Evolutionary conservation across 2,888 invertebrate species (phyloP).

Genomic region (Caenorhabditis sp.): DNA sequence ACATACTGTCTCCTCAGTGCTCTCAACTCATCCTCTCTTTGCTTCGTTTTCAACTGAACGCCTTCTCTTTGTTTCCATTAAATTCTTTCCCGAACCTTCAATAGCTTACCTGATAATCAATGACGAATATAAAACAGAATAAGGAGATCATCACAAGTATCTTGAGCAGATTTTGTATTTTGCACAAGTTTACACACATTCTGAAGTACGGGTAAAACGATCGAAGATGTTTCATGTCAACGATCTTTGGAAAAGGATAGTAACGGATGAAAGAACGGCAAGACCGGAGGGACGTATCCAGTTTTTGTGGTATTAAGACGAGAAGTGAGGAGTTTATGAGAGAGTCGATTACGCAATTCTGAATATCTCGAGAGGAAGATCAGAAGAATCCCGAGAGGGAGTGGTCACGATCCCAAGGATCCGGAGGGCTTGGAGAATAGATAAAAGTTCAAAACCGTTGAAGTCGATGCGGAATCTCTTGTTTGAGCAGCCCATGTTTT

Average conservation of each 20-base stretch:
- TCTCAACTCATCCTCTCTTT: conserved; percentile 24
- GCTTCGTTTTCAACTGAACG: conserved; percentile 23
- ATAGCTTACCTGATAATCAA: conserved; percentile 44
- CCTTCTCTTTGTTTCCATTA: not conserved
- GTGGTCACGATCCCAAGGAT: too few species aligned
- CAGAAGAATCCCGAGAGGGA: too few species aligned
- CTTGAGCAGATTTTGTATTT: conserved; percentile 35
- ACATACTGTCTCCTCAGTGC: conserved; percentile 24
- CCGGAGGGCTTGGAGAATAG: not conserved
- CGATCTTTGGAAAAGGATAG: too few species aligned
- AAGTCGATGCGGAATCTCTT: not conserved
- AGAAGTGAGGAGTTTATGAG: conserved; percentile 3
- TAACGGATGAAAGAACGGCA: not conserved
- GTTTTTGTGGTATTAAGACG: too few species aligned
- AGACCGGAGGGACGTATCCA: conserved; percentile 15
- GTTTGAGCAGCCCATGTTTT: not conserved
- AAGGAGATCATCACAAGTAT: conserved; percentile 20
- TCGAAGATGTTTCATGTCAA: conserved; percentile 13
- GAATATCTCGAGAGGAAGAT: not conserved
- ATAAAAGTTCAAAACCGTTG: too few species aligned
- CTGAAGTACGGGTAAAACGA: conserved; percentile 13
- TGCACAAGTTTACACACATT: conserved; percentile 21
- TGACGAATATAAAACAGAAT: conserved; percentile 24
- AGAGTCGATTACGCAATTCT: not conserved
- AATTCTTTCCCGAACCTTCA: not conserved